These are phyloP conservation scores for Gasterosteus aculeatus DNA, from an alignment of 2,113 vertebrate species.

Conservation along the genomic window DNA sequence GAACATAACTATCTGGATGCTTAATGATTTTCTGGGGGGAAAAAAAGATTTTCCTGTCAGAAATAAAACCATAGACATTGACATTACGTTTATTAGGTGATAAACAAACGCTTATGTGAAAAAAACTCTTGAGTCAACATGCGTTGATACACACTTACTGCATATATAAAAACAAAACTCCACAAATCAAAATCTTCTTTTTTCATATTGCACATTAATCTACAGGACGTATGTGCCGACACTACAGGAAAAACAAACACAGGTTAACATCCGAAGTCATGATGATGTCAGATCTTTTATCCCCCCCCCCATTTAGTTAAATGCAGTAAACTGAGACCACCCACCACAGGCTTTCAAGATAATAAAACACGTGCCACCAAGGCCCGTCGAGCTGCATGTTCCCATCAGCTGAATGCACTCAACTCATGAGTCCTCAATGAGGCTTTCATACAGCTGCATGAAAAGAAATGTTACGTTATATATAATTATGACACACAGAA, in stretches of 20 bases:
- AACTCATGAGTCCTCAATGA: background rate
- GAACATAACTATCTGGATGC: background rate
- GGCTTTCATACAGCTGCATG: conserved; percentile 7
- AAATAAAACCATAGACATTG: background rate
- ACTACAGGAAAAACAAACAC: conserved; percentile 1
- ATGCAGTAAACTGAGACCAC: conserved; percentile 37
- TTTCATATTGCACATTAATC: background rate
- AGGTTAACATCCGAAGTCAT: background rate
- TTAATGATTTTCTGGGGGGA: background rate
- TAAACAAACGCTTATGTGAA: background rate
- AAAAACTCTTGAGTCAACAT: background rate
- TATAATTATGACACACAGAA: background rate
- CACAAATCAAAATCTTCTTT: background rate
- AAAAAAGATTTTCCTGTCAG: background rate
- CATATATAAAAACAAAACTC: background rate
- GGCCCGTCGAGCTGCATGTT: conserved; percentile 25
- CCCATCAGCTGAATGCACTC: conserved; percentile 34
- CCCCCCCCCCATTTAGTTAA: conserved; percentile 36
- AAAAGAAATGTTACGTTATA: background rate
- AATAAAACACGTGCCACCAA: conserved; percentile 37
- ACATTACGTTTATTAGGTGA: background rate
- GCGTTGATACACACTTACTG: background rate
- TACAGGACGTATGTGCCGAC: background rate
- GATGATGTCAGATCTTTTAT: conserved; percentile 27
- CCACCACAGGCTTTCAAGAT: conserved; percentile 31